Conservation (phyloP, 2,797 vertebrate species). For the Arnoldichthys spilopterus region DNA sequence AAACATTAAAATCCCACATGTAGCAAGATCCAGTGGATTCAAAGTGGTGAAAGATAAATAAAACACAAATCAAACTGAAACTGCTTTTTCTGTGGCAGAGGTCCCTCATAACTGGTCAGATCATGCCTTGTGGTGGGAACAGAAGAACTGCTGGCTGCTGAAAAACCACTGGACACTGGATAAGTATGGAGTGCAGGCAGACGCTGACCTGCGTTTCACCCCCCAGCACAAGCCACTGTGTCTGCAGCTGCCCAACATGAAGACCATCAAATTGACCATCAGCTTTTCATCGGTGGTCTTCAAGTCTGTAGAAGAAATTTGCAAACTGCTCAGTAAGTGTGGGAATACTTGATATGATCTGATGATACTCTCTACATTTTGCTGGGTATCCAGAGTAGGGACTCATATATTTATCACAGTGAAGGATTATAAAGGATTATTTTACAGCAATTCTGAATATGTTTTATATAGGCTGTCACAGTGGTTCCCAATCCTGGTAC, state of each 20-base stretch:
- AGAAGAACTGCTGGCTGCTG: constrained; percentile 92
- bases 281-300: constrained; percentile 93
- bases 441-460: not conserved
- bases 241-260: constrained; percentile 92
- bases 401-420: not conserved
- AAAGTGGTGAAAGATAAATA: not conserved
- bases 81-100: constrained; percentile 71
- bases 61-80: constrained; percentile 10
- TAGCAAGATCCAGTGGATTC: not conserved
- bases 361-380: not conserved
- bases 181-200: constrained; percentile 93
- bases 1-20: not conserved
- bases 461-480: no score
- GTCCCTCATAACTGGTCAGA: constrained; percentile 94
- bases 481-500: no score
- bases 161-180: constrained; percentile 98
- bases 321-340: constrained; percentile 89
- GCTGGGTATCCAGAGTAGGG: no score
- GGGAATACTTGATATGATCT: not conserved
- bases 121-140: constrained; percentile 97
- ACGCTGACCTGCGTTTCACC: constrained; percentile 92
- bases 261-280: constrained; percentile 85
- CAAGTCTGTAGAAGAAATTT: constrained; percentile 89
- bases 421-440: not conserved
- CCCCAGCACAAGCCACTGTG: constrained; percentile 91